A percentile compares a stretch with the other conserved stretches of the same genome.
These are phyloP conservation scores for Oreotrochilus melanogaster DNA, from an alignment of 2,113 vertebrate species.

Conservation along the genomic window DNA sequence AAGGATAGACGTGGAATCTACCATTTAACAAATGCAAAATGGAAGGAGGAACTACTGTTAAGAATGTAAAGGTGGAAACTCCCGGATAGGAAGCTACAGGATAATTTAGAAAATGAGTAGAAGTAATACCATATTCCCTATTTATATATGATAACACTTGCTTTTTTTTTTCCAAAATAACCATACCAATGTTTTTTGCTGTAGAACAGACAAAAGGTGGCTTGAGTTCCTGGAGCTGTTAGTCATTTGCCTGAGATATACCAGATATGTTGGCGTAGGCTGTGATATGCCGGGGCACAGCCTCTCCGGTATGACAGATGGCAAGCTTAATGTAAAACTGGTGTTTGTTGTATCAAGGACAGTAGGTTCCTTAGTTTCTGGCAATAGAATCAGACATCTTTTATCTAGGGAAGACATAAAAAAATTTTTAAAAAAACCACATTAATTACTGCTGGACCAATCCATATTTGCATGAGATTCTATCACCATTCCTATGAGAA, in stretches of 20 bases:
- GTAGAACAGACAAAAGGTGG: neutral
- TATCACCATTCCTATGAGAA: neutral
- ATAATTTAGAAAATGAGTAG: neutral
- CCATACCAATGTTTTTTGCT: constrained; percentile 68
- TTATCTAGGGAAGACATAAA: constrained; percentile 70
- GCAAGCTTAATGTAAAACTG: constrained; percentile 68
- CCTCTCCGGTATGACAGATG: constrained; percentile 49
- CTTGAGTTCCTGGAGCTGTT: neutral
- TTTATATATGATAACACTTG: neutral
- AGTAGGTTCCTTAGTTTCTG: constrained; percentile 1
- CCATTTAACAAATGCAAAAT: neutral
- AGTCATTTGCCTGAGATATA: constrained; percentile 51
- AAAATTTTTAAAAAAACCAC: neutral
- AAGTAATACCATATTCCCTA: neutral
- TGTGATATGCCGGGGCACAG: constrained; percentile 13
- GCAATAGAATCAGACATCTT: constrained; percentile 57
- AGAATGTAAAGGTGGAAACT: neutral
- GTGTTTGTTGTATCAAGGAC: constrained; percentile 68
- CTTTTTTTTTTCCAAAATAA: neutral
- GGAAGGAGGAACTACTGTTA: neutral
- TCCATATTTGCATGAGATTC: neutral
- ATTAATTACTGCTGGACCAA: neutral
- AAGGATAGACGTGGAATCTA: neutral
- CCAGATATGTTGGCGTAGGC: constrained; percentile 61
- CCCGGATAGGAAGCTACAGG: neutral